Base-by-base conservation (phyloP, 2,113 vertebrate species). In the Tretioscincus oriximinensis region DNA sequence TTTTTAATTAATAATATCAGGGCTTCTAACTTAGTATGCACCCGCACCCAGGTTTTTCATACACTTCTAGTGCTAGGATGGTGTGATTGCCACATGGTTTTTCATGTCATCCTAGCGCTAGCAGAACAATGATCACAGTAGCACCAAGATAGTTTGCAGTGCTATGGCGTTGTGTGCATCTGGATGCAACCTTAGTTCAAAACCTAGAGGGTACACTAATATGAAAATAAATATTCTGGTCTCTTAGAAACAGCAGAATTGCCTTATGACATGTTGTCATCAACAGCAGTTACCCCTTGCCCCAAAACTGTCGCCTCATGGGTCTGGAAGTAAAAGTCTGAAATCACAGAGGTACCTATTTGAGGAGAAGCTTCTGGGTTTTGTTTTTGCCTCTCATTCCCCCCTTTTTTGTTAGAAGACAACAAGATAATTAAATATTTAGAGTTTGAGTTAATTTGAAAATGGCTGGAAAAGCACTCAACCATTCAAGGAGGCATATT, bases 401-500 rank as follows among this genome's bases (percentile, higher is more conserved):
- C 51, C 49, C 9, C 58, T 47, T 29, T 22, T 11, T 35, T 31
- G 83, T 89, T 82, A 41, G 74, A 88, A 84, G 85, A 75, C 77
- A 78, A 88, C 60, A 73, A 89, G 91, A 85, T 91, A 88, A 92
- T 91, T 88, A 91, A 88, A 88, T 91, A 85, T 65, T 60, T 63
- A 85, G 83, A 82, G 85, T 88, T 86, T 78, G 16, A 89, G 89
- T 87, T 89, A 87, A 89, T 90, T 86, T 81, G 90, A 83, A 91
- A 90, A 90, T 76, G 66, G 80, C 87, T 86, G 85, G 86, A 81
- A 88, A 89, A 90, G 90, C 91, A 81, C 89, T 88, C 73, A 66
- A 89, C 88, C 6, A 61, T 76, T 76, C 74, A 78, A 76, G 79
- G 82, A 85, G 67, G 80, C 72, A 58, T 74, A 75, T 86, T 89